Evolutionary conservation across 1,140 invertebrate species (phyloP).

Genomic region (Aleiodes sp.): DNA sequence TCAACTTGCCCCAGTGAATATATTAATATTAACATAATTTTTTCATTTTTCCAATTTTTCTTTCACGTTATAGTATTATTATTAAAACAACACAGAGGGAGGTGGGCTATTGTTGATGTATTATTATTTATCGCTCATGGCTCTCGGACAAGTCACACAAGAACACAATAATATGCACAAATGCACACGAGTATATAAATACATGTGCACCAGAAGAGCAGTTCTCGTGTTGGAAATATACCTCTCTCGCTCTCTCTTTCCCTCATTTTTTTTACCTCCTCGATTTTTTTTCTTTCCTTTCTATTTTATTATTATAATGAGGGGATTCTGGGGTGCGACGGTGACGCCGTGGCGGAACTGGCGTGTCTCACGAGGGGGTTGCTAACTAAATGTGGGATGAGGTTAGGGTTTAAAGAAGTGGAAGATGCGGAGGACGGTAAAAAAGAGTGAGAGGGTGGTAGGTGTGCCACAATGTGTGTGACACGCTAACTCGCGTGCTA

Average conservation of each 20-base stretch:
- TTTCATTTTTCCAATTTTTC: background rate
- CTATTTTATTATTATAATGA: constrained; percentile 52
- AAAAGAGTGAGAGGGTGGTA: constrained; percentile 32
- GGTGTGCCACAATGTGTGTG: constrained; percentile 41
- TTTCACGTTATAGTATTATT: constrained; percentile 21
- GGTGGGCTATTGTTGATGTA: background rate
- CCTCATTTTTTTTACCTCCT: constrained; percentile 18
- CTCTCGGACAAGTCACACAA: constrained; percentile 5
- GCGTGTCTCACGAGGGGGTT: constrained; percentile 47
- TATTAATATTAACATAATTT: background rate
- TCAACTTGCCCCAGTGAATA: background rate
- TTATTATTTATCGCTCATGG: constrained; percentile 31
- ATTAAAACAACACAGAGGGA: too few species aligned
- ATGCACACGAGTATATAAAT: constrained; percentile 36
- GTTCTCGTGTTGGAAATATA: constrained; percentile 46
- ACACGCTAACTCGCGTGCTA: constrained; percentile 64
- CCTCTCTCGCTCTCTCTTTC: too few species aligned
- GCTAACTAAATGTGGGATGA: constrained; percentile 21
- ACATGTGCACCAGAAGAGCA: constrained; percentile 21
- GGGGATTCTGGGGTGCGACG: constrained; percentile 44
- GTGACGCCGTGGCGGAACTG: constrained; percentile 33
- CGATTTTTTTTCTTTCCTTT: constrained; percentile 36
- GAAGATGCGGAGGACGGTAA: constrained; percentile 38
- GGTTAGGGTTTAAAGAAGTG: constrained; percentile 17
- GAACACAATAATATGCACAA: constrained; percentile 22